These are phyloP conservation scores for Belgica antarctica DNA, from an alignment of 2,888 invertebrate genomes.

Conservation along the genomic window DNA sequence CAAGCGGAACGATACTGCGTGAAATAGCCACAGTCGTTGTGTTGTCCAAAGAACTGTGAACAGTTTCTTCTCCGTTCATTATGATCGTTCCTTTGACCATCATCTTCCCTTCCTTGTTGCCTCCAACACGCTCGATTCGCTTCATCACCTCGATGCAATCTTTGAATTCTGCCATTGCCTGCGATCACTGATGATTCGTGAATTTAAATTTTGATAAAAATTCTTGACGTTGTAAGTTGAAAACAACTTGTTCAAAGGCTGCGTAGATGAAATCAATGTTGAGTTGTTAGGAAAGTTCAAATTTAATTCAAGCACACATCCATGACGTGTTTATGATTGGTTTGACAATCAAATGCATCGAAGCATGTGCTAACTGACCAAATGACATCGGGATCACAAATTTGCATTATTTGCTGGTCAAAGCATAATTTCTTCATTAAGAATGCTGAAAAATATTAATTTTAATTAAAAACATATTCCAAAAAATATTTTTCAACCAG, in stretches of 20 bases:
- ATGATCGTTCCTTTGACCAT: conserved; percentile 10
- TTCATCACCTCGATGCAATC: conserved; percentile 5
- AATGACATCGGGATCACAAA: too few species aligned
- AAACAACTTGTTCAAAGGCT: not conserved
- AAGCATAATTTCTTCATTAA: not conserved
- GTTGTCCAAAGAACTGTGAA: conserved; percentile 18
- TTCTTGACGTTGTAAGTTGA: not conserved
- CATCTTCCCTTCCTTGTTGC: conserved; percentile 9
- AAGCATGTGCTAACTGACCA: too few species aligned
- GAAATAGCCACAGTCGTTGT: not conserved
- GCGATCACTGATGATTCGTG: too few species aligned
- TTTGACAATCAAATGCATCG: too few species aligned
- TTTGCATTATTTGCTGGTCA: not conserved
- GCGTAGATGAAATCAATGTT: too few species aligned
- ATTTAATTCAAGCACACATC: too few species aligned
- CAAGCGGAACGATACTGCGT: not conserved
- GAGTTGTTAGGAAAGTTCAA: too few species aligned
- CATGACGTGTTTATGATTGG: too few species aligned
- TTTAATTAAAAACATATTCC: too few species aligned
- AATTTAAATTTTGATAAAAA: not conserved
- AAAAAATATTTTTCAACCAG: not conserved
- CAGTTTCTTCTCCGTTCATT: not conserved
- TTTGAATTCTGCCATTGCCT: not conserved
- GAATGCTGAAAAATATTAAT: too few species aligned
- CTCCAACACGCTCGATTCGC: not conserved